Evolutionary conservation across 2,888 invertebrate species (phyloP), one percentile per base, ranked within the genome.

Genomic region (Drosophila paramelanica): DNA sequence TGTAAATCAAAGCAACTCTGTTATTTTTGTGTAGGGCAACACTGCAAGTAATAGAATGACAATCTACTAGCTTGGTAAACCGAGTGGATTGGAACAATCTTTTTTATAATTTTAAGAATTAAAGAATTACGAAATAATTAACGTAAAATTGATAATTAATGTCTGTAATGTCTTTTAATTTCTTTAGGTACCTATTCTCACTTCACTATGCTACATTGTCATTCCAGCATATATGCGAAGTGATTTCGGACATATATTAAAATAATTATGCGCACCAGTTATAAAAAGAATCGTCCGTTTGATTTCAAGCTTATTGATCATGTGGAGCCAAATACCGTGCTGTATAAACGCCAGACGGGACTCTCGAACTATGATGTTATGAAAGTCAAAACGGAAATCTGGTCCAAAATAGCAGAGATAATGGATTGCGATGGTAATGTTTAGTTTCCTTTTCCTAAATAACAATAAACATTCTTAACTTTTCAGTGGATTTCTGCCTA

Each of bases 221-320:
- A 64, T 43, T 1, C 11, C 8, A 17, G n/a, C 23, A 64, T 45
- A 25, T 17, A 2, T 5, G 1, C 14, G 5, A 17, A 49, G 1
- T 13, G 1, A 31, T 43, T 64, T 8, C 5, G 17, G 51, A 20
- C 17, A 33, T 11, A 41, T 14, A 2, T 60, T 27, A 5, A n/a
- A 1, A 11, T 52, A 38, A 45, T 56, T 31, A 86, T 88, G 89
- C 76, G 85, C 51, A 90, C 90, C 10, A 90, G 91, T 23, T 90
- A 90, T 56, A 91, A 90, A 58, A 90, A 90, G 55, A 88, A 90
- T 53, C 81, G 90, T 11, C 90, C 91, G 0, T 90, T 90, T 33
- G 91, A 90, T 56, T 91, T 91, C 13, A 91, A 91, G 46, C 58
- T 90, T 1, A 90, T 90, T 39, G 85, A 88, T 23, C 69, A 90